Conservation (phyloP, 2,113 vertebrate genomes). For the Ciconia maguari region DNA sequence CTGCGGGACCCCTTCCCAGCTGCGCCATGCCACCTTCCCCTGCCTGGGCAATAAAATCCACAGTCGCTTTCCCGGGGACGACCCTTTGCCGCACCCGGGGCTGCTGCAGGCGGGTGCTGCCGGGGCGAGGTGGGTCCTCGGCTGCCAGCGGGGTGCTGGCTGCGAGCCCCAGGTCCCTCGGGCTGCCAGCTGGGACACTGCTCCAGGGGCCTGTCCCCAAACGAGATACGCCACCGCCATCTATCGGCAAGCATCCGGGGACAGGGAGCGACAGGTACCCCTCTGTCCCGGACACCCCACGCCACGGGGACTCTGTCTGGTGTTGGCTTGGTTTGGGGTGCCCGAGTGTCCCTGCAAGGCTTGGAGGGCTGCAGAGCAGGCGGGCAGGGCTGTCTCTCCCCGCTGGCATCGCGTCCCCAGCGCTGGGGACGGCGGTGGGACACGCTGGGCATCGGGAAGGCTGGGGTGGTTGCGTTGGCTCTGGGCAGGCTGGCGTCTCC, state of each 20-base stretch:
- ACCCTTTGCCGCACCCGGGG: not conserved
- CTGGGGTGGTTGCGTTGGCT: not conserved
- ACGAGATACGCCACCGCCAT: constrained; percentile 51
- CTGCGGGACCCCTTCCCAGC: not conserved
- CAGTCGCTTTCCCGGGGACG: not conserved
- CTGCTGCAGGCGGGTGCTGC: not conserved
- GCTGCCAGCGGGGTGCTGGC: not conserved
- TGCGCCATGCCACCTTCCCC: not conserved
- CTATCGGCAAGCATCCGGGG: constrained; percentile 9
- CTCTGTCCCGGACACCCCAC: not conserved
- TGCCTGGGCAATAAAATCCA: not conserved
- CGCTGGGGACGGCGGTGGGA: not conserved
- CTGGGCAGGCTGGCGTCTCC: not conserved
- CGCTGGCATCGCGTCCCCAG: not conserved
- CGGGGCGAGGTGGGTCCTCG: too few species aligned
- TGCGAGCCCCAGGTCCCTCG: not conserved
- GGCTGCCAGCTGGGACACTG: not conserved
- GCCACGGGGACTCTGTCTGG: not conserved
- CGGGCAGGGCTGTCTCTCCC: too few species aligned
- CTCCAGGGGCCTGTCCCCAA: not conserved
- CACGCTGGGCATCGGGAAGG: not conserved
- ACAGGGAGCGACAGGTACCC: not conserved
- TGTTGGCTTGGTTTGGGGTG: not conserved
- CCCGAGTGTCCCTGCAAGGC: not conserved
- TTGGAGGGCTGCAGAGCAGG: not conserved